These are phyloP conservation scores for Nanger granti DNA, from an alignment of 2,113 vertebrate species.

Conservation along the genomic window DNA sequence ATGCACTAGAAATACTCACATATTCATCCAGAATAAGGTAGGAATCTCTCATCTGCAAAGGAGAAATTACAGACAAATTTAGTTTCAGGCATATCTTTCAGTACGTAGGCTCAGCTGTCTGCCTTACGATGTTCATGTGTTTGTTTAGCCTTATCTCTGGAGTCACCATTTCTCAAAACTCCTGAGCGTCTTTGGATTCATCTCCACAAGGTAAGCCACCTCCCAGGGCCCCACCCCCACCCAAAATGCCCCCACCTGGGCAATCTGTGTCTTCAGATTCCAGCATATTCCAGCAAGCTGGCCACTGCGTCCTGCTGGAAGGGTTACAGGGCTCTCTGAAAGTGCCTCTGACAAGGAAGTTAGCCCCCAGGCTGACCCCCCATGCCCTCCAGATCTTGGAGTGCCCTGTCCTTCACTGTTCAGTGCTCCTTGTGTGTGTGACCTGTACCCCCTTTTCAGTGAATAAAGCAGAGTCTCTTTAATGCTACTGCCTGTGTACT, in stretches of 20 bases:
- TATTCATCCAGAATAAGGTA: constrained; percentile 98
- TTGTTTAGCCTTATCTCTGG: neutral
- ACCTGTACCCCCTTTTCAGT: fast-evolving
- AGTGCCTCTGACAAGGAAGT: neutral
- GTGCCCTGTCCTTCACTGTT: neutral
- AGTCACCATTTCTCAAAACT: fast-evolving
- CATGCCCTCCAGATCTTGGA: too few species aligned
- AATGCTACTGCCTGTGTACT: neutral
- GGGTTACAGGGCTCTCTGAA: neutral
- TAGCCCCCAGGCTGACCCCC: neutral
- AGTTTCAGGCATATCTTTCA: neutral
- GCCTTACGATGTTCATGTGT: fast-evolving
- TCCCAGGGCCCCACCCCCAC: fast-evolving
- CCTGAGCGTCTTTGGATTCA: neutral
- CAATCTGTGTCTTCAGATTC: neutral
- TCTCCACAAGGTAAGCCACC: too few species aligned
- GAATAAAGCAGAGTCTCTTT: neutral
- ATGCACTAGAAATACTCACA: constrained; percentile 81
- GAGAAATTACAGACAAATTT: neutral
- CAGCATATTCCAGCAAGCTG: neutral
- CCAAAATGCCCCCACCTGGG: fast-evolving
- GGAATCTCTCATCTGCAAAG: constrained; percentile 93
- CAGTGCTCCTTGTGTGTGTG: fast-evolving
- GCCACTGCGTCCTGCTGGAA: fast-evolving
- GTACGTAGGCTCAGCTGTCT: fast-evolving